phyloP scores from a whole-genome alignment of 1,140 invertebrate species.

The Drosophila oshimai region DNA sequence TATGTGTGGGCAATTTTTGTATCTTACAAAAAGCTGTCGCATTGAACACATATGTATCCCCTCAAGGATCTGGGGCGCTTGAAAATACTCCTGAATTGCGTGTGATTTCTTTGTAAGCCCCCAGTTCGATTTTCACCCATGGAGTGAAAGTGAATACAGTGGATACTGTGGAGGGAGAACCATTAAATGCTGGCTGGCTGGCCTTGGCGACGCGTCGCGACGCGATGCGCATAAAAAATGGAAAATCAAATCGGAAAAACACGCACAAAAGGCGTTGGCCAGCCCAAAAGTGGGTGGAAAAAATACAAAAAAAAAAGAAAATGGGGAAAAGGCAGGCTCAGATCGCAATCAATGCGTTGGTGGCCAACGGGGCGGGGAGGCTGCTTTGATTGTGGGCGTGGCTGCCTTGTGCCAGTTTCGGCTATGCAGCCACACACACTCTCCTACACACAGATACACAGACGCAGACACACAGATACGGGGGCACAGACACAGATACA shows the following conservation, averaged over 20 bases:
- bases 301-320: background rate
- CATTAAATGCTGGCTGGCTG: conserved; percentile 39
- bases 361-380: background rate
- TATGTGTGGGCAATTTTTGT: background rate
- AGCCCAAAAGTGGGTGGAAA: background rate
- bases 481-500: conserved; percentile 15
- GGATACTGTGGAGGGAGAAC: background rate
- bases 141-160: conserved; percentile 22
- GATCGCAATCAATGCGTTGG: conserved; percentile 37
- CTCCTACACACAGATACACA: background rate
- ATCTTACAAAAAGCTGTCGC: conserved; percentile 3
- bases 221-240: conserved; percentile 63
- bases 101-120: conserved; percentile 9
- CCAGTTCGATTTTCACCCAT: background rate
- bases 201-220: conserved; percentile 54
- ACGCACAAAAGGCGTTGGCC: conserved; percentile 60
- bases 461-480: background rate
- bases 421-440: conserved; percentile 45
- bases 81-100: conserved; percentile 20
- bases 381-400: conserved; percentile 45
- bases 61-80: conserved; percentile 7
- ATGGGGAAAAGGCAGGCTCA: conserved; percentile 24
- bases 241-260: conserved; percentile 64
- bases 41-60: conserved; percentile 3
- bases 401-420: conserved; percentile 71